These are phyloP conservation scores for Melanotaenia maccullochi DNA, from an alignment of 2,797 vertebrate species.

Conservation along the genomic window DNA sequence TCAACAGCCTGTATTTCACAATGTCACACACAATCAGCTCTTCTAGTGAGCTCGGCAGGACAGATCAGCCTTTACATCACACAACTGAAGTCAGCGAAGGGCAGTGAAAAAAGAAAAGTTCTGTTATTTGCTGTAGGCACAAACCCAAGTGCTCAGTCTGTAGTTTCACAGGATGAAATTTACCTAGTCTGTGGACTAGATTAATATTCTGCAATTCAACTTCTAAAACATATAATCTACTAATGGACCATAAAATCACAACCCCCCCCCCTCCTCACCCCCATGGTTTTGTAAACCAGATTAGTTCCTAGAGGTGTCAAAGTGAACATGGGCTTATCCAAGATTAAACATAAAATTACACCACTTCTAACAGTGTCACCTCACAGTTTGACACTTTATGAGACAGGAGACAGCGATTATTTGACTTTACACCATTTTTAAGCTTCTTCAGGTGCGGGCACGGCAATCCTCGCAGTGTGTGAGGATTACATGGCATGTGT, in stretches of 20 bases:
- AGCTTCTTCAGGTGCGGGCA: constrained; percentile 67
- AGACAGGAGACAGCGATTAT: constrained; percentile 81
- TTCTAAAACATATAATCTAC: constrained; percentile 62
- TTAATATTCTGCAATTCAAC: constrained; percentile 47
- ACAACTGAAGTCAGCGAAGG: constrained; percentile 15
- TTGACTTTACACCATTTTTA: constrained; percentile 72
- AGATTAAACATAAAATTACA: constrained; percentile 78
- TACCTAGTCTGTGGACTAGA: constrained; percentile 45
- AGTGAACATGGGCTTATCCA: constrained; percentile 76
- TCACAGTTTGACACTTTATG: constrained; percentile 58
- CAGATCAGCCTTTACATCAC: constrained; percentile 20
- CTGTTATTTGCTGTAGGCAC: constrained; percentile 10
- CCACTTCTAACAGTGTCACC: constrained; percentile 65
- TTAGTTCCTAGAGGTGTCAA: constrained; percentile 74
- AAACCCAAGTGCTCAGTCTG: constrained; percentile 4
- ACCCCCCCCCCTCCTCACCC: constrained; percentile 29
- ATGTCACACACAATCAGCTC: constrained; percentile 49
- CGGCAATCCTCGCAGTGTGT: constrained; percentile 51
- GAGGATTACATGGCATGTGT: constrained; percentile 69
- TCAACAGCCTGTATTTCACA: constrained; percentile 56
- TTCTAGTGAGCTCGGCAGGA: constrained; percentile 29
- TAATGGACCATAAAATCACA: constrained; percentile 59
- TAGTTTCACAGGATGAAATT: constrained; percentile 30
- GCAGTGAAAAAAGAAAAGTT: not conserved
- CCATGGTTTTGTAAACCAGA: constrained; percentile 70